Percentiles rank a stretch among this genome's conserved stretches.
phyloP scores from a whole-genome alignment of 2,797 vertebrate genomes.

The Hozukius guyotensis region DNA sequence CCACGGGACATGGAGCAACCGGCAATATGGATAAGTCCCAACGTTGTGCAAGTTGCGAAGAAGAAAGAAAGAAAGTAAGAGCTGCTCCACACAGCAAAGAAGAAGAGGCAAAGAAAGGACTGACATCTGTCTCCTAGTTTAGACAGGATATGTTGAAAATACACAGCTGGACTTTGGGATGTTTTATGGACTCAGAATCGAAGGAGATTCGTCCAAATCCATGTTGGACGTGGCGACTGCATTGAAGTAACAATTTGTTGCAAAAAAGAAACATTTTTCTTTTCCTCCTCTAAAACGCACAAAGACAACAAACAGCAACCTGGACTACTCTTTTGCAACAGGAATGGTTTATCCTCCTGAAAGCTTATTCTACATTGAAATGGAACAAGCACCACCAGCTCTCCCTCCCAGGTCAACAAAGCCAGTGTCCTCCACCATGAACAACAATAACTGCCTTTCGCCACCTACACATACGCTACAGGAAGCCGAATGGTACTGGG shows the following conservation, averaged over 20 bases:
- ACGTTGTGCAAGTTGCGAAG: neutral
- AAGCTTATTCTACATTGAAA: slow-evolving; percentile 98
- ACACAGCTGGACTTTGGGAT: slow-evolving; percentile 34
- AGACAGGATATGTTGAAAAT: slow-evolving; percentile 35
- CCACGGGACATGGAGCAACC: slow-evolving; percentile 2
- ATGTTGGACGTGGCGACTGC: slow-evolving; percentile 54
- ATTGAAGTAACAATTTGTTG: slow-evolving; percentile 35
- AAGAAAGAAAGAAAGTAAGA: slow-evolving; percentile 45
- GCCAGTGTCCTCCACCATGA: slow-evolving; percentile 84
- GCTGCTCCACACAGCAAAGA: neutral
- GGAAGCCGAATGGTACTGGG: slow-evolving; percentile 98
- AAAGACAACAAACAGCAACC: slow-evolving; percentile 45
- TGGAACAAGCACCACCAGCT: slow-evolving; percentile 93
- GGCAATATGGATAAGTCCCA: slow-evolving; percentile 1
- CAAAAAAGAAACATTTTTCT: slow-evolving; percentile 16
- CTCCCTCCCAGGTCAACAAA: slow-evolving; percentile 94
- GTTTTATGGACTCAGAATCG: slow-evolving; percentile 35
- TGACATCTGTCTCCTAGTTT: slow-evolving; percentile 14
- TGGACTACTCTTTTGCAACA: slow-evolving; percentile 79
- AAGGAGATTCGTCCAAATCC: slow-evolving; percentile 27
- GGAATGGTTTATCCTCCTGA: slow-evolving; percentile 96
- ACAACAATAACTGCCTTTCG: slow-evolving; percentile 83
- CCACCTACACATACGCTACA: slow-evolving; percentile 83
- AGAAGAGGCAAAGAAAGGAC: neutral
- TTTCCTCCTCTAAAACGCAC: neutral